Evolutionary conservation across 2,888 invertebrate genomes (phyloP), one percentile per base, ranked within the genome.

Genomic region (Macrosoma leucophasiata): DNA sequence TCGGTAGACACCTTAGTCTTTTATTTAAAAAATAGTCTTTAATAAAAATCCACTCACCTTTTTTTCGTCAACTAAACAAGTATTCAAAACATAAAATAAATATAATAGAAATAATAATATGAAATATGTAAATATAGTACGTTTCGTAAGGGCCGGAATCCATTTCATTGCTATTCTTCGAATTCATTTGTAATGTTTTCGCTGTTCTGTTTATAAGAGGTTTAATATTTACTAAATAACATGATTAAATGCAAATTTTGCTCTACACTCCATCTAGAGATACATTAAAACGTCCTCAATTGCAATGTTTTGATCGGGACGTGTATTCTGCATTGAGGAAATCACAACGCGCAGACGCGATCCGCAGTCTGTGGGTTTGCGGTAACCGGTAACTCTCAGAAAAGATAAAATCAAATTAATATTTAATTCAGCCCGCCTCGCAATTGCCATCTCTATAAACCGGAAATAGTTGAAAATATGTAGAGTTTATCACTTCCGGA

Each of bases 1-100:
- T n/a, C n/a, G n/a, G n/a, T n/a, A n/a, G n/a, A n/a, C n/a, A n/a
- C n/a, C n/a, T n/a, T n/a, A n/a, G n/a, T n/a, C n/a, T n/a, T n/a
- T n/a, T n/a, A n/a, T n/a, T n/a, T n/a, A n/a, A n/a, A n/a, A n/a
- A n/a, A n/a, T 19, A n/a, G 15, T 36, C 13, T 11, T 21, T 5
- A 6, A 18, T 13, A 24, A 13, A 21, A 22, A 22, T 17, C 21
- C 30, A 39, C 52, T 34, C 24, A 78, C 79, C 70, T 70, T 65
- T 46, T 57, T 68, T 65, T 73, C 67, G 74, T 81, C 75, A 79
- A 76, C 70, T 79, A 75, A 70, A 70, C 68, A 77, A 46, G 63
- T 67, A 71, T 71, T 71, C 65, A 77, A 63, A 57, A 62, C 62
- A 73, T 77, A 81, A 39, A 81, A 72, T 73, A 79, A 72, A 71